Evolutionary conservation across 2,888 invertebrate species (phyloP), one percentile per base, ranked within the genome.

Genomic region (Cryptophagus acutangulus): DNA sequence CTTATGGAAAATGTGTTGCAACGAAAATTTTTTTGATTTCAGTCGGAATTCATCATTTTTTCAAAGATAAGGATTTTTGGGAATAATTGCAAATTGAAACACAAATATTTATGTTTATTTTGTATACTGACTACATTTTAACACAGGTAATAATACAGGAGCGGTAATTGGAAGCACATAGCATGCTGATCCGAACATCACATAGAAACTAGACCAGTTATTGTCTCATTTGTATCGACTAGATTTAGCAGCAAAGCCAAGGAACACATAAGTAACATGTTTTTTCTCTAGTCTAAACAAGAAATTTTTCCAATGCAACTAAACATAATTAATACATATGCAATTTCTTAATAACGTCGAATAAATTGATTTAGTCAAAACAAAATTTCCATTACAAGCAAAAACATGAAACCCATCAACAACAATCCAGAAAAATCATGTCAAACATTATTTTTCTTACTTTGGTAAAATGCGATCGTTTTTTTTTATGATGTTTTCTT

Each of bases 111-210:
- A 37, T 41, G 43, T 48, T 48, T 49, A 43, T 47, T 55, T 45
- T 55, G 49, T 63, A 61, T 63, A 41, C 38, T 62, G 55, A 61
- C 65, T 66, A 66, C 63, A 62, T 49, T 55, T 50, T 48, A 66
- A 66, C 64, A 66, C 60, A 67, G 59, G 62, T 62, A 59, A 55
- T 58, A 57, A 61, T 60, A 63, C 55, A 59, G 57, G 56, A 60
- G 61, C 62, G 54, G 46, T 59, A 58, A 55, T 54, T 66, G 67
- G 65, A 67, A 67, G 67, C 67, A 67, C 65, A 65, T 57, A 63
- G 60, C 60, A 66, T 65, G 61, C 62, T 60, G 56, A 54, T 51
- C 52, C 46, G 46, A 45, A 46, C 38, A 48, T 62, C 57, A 55
- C 57, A 61, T 52, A 55, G 57, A 57, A 51, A 53, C 59, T 54